Base-by-base conservation (phyloP, 1,140 invertebrate species). In the Aphelinus atriplicis region DNA sequence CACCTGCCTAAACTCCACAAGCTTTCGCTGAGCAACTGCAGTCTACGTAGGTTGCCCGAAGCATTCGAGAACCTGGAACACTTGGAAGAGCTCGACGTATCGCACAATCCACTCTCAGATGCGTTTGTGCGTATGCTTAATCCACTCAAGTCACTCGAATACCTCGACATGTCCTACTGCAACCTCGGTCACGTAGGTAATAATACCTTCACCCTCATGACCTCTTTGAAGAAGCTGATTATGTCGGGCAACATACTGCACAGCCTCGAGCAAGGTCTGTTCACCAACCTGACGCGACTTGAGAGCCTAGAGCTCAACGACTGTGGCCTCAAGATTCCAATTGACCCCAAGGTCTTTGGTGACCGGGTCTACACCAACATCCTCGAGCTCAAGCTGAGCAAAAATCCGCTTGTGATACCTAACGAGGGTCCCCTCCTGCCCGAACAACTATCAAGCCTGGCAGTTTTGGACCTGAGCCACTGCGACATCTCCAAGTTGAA, bases 151-250 rank as follows among this genome's bases (percentile, higher is more conserved):
- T 91, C 91, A 43, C 84, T 94, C 7, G 90, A 93, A 84, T 92
- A 91, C 80, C 84, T 94, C 7, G 92, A 94, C 80, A 94, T 94
- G 92, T 92, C 92, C 5, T 93, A 93, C 78, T 92, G 92, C 83
- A 91, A 92, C 81, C 84, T 94, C 7, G 91, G 91, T 1, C 88
- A 91, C 74, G 90, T 93, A 50, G 90, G 90, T 6, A 91, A 90
- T 45, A 89, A 91, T 3, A 92, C 92, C 2, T 94, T 94, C 81
- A 89, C 91, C 1, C 90, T 92, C 81, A 93, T 93, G 92, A 92
- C 91, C 0, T 90, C 90, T 1, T 88, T 93, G 80, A 92, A 90
- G 78, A 89, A 89, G 56, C 84, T 94, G 43, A 89, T 93, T 58
- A 84, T 94, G 5, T 93, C 92, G 2, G 92, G 92, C 7, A 94